Evolutionary conservation across 2,888 invertebrate species (phyloP), one percentile per base, ranked within the genome.

Genomic region (Lepetodrilus schrolli): DNA sequence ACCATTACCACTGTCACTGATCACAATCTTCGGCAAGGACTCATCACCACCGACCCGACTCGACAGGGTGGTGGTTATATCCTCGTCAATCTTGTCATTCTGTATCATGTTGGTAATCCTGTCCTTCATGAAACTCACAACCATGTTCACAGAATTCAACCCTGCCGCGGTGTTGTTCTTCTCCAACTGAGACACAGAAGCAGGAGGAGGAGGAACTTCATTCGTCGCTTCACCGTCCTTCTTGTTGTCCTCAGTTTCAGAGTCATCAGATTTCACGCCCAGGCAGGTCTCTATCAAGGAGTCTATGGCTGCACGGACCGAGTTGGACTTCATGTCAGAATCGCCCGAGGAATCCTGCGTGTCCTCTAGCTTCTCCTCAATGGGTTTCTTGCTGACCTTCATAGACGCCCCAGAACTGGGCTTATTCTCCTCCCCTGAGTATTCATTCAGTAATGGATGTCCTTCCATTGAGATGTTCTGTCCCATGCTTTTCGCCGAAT

Each of bases 271-370:
- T 2, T 65, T 70, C 10, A 51, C 68, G 13, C 68, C 72, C 10
- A 79, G 71, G 37, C 79, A 79, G 20, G 70, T 74, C 43, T 79
- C 79, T n/a, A 79, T 79, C 36, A 74, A 73, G 2, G 76, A 69
- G 36, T 79, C 79, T 0, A 79, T 79, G 66, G 76, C 79, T 7
- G 74, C 77, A 13, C 79, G 75, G 1, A 79, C 76, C 5, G 79
- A 79, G 70, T 77, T 74, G 10, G 69, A 58, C 65, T 74, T 68
- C 5, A 74, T 30, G 17, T 78, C 78, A 21, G 50, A 23, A 20
- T 74, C 74, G 5, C 37, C 30, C n/a, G 51, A 51, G 8, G 58
- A 58, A 30, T 34, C 58, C 7, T 43, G n/a, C 17, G 37, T 20
- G n/a, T 34, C 68, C 21, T 37, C 49, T 4, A 50, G 69, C 5